A percentile compares a stretch with the other conserved stretches of the same genome.
Evolutionary conservation across 2,113 vertebrate genomes (phyloP).

Genomic region (Alectura lathami): DNA sequence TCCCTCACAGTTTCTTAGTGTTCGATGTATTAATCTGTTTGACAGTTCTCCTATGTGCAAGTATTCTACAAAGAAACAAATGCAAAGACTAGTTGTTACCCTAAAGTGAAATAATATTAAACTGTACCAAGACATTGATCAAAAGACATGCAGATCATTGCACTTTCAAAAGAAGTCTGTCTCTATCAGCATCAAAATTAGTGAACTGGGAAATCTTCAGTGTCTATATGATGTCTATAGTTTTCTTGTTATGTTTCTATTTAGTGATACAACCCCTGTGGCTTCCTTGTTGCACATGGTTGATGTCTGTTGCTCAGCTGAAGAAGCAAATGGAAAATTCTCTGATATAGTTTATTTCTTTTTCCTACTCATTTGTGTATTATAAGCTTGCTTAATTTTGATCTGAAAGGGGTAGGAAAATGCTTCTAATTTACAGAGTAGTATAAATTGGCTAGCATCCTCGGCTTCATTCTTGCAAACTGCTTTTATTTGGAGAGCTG

Average conservation of each 20-base stretch:
- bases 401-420: neutral
- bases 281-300: slow-evolving; percentile 39
- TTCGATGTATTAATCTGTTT: neutral
- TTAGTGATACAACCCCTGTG: slow-evolving; percentile 78
- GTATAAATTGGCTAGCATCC: neutral
- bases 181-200: slow-evolving; percentile 86
- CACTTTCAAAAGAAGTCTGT: slow-evolving; percentile 78
- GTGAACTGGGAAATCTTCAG: slow-evolving; percentile 82
- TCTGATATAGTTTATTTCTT: neutral
- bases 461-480: neutral
- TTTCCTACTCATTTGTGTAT: neutral
- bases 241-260: slow-evolving; percentile 78
- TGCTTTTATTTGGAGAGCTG: neutral
- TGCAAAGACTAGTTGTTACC: slow-evolving; percentile 21
- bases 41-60: neutral
- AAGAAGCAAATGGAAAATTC: neutral
- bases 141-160: slow-evolving; percentile 77
- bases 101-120: slow-evolving; percentile 61
- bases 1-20: slow-evolving; percentile 32
- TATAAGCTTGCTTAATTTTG: neutral
- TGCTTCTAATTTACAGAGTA: neutral
- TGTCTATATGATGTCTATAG: slow-evolving; percentile 84
- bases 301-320: neutral
- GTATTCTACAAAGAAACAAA: slow-evolving; percentile 33
- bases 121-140: slow-evolving; percentile 73